Percentiles rank a stretch among this genome's conserved stretches.
phyloP scores from a whole-genome alignment of 2,797 vertebrate species.

The Malurus leucopterus region DNA sequence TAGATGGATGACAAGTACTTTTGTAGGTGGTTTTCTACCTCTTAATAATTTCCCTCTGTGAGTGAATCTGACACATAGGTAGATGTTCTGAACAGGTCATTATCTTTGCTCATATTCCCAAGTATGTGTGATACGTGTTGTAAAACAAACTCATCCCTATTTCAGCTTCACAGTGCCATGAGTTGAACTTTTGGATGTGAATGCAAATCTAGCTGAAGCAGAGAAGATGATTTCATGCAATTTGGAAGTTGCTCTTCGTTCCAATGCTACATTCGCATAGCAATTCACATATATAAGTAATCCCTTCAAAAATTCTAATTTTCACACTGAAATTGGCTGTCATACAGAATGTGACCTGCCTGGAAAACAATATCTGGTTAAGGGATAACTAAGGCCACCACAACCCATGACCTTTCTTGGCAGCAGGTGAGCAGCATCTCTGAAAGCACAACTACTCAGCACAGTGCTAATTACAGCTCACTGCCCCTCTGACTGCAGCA shows the following conservation, averaged over 20 bases:
- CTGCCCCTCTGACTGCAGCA: not conserved
- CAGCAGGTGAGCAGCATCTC: not conserved
- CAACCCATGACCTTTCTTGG: not conserved
- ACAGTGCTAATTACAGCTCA: not conserved
- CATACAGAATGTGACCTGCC: not conserved
- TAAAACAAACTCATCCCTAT: conserved; percentile 43
- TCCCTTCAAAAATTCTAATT: not conserved
- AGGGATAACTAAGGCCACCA: not conserved
- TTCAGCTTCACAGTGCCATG: conserved; percentile 4
- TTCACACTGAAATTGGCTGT: not conserved
- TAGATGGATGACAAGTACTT: conserved; percentile 61
- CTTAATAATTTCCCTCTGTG: conserved; percentile 29
- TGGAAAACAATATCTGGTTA: not conserved
- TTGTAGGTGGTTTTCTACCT: conserved; percentile 52
- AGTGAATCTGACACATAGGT: conserved; percentile 35
- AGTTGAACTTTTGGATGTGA: conserved; percentile 28
- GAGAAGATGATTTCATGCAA: not conserved
- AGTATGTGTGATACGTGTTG: not conserved
- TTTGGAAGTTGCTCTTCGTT: not conserved
- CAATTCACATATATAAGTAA: not conserved
- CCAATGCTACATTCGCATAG: not conserved
- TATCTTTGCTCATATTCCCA: conserved; percentile 47
- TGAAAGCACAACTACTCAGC: not conserved
- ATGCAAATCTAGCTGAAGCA: conserved; percentile 7
- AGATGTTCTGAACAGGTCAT: conserved; percentile 51